These are phyloP conservation scores for Pelecanoides urinatrix DNA, from an alignment of 2,113 vertebrate genomes.

Conservation along the genomic window DNA sequence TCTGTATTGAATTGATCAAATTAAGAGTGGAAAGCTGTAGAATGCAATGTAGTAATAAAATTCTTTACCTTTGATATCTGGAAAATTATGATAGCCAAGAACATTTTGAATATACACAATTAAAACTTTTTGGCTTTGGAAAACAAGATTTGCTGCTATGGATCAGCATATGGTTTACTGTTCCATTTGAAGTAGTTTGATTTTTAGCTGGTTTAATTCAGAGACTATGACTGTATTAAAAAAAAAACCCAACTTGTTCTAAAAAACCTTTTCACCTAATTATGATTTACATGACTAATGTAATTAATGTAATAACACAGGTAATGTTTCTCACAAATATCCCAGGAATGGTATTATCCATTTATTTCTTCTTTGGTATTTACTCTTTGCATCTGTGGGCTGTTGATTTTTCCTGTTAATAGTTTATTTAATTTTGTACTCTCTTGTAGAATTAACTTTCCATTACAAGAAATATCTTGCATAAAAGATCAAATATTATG, in stretches of 20 bases:
- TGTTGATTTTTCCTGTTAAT: background rate
- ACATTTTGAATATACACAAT: background rate
- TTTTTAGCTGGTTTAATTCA: background rate
- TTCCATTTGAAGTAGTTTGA: background rate
- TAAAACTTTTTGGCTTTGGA: background rate
- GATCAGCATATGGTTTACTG: background rate
- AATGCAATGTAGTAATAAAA: background rate
- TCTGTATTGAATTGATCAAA: background rate
- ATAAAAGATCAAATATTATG: background rate
- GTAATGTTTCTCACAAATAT: background rate
- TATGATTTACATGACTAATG: background rate
- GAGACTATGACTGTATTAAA: background rate
- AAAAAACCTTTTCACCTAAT: background rate
- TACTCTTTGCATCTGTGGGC: background rate
- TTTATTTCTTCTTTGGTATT: background rate
- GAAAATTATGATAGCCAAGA: background rate
- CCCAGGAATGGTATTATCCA: background rate
- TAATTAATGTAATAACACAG: background rate
- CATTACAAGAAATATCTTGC: background rate
- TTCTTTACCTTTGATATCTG: background rate
- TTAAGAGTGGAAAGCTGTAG: background rate
- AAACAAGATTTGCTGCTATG: background rate
- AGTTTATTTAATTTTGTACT: conserved; percentile 6
- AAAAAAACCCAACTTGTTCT: background rate
- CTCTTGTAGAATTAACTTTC: background rate